These are phyloP conservation scores for Megamerina dolium DNA, from an alignment of 2,888 invertebrate genomes.

Conservation along the genomic window DNA sequence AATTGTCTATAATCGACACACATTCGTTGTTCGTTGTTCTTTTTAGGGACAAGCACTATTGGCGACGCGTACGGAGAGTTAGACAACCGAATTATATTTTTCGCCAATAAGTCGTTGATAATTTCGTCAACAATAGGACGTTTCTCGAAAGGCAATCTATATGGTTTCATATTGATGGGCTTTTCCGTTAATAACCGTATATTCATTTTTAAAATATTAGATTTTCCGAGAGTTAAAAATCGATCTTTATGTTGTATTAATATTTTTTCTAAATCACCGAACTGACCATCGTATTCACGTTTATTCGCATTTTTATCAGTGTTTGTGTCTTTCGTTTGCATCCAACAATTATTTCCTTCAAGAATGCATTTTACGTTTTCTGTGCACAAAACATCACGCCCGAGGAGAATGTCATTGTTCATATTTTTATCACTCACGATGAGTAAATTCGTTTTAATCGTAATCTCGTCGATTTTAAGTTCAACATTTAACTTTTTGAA, in stretches of 20 bases:
- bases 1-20: constrained; percentile 11
- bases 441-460: too few species aligned
- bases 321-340: neutral
- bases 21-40: constrained; percentile 14
- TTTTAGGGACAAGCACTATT: constrained; percentile 14
- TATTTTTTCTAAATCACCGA: neutral
- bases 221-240: neutral
- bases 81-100: constrained; percentile 9
- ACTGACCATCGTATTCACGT: too few species aligned
- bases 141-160: constrained; percentile 5
- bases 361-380: neutral
- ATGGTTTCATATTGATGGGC: constrained; percentile 9
- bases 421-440: neutral
- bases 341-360: constrained; percentile 1
- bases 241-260: neutral
- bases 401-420: neutral
- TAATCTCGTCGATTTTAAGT: too few species aligned
- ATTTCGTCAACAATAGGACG: constrained; percentile 4
- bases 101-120: constrained; percentile 3
- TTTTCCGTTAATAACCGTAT: constrained; percentile 6
- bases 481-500: too few species aligned
- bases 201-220: constrained; percentile 2
- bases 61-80: constrained; percentile 13
- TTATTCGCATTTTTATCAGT: too few species aligned
- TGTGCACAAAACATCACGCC: neutral